Conservation (phyloP, 2,113 vertebrate species). For the Lipotes vexillifer region DNA sequence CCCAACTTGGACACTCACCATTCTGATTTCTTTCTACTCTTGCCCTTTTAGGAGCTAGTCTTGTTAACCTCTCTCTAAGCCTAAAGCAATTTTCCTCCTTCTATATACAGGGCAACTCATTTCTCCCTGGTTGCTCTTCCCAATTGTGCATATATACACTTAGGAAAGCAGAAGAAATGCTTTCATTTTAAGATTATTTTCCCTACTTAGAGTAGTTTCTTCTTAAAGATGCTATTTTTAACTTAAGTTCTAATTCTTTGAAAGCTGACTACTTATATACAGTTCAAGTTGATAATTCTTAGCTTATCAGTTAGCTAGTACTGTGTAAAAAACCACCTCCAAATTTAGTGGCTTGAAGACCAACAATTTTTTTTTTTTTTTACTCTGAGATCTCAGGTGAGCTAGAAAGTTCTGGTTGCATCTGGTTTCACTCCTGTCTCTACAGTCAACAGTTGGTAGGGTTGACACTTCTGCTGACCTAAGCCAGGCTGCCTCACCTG, state of each 20-base stretch:
- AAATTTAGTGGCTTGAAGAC: neutral
- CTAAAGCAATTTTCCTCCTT: neutral
- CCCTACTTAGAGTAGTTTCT: neutral
- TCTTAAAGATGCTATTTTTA: neutral
- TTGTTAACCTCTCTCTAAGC: neutral
- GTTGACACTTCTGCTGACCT: neutral
- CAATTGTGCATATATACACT: neutral
- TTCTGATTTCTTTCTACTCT: neutral
- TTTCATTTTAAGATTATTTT: neutral
- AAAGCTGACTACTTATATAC: neutral
- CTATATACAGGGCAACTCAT: neutral
- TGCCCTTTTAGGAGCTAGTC: neutral
- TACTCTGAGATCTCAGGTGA: neutral
- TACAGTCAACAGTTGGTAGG: neutral
- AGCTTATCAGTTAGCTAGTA: neutral
- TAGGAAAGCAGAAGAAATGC: neutral
- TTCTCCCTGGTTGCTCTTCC: neutral
- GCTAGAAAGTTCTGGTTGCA: neutral
- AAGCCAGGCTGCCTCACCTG: neutral
- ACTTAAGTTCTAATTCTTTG: neutral
- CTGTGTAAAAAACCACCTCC: neutral
- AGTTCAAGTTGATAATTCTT: neutral
- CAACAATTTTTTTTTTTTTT: neutral
- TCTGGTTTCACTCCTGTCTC: neutral
- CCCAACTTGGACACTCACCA: neutral